phyloP scores from a whole-genome alignment of 2,113 vertebrate genomes.

The Anoura caudifer region DNA sequence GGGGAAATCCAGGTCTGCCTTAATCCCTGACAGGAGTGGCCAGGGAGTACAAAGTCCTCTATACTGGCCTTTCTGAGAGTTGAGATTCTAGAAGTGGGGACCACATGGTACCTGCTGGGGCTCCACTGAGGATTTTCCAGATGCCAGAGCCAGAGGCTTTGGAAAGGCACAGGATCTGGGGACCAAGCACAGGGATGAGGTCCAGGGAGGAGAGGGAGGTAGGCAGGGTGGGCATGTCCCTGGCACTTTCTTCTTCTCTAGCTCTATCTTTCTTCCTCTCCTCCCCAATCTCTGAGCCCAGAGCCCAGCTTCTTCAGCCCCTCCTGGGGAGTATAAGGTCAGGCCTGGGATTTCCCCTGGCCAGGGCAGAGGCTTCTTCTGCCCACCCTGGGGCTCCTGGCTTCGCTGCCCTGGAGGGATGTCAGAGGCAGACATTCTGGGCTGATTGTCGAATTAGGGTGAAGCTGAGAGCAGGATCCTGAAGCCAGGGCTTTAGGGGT shows the following conservation, averaged over 20 bases:
- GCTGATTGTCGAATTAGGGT: neutral
- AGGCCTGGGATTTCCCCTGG: neutral
- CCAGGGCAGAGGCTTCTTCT: neutral
- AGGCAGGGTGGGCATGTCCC: no score
- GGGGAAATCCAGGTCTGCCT: neutral
- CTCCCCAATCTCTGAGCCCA: neutral
- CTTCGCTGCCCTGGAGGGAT: neutral
- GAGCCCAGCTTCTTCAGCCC: neutral
- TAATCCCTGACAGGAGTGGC: neutral
- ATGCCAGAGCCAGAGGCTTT: neutral
- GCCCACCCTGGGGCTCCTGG: neutral
- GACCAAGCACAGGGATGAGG: neutral
- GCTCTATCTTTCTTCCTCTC: neutral
- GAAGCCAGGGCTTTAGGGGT: neutral
- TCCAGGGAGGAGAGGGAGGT: neutral
- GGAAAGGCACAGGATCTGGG: neutral
- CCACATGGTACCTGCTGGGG: neutral
- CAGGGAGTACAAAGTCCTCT: neutral
- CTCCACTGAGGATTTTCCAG: neutral
- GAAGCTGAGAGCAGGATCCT: neutral
- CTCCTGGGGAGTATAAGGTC: no score
- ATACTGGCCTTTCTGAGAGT: neutral
- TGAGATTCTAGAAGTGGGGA: neutral
- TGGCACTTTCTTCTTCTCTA: neutral
- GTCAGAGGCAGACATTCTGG: neutral